Evolutionary conservation across 1,140 invertebrate genomes (phyloP).

Genomic region (Ericerus pela): DNA sequence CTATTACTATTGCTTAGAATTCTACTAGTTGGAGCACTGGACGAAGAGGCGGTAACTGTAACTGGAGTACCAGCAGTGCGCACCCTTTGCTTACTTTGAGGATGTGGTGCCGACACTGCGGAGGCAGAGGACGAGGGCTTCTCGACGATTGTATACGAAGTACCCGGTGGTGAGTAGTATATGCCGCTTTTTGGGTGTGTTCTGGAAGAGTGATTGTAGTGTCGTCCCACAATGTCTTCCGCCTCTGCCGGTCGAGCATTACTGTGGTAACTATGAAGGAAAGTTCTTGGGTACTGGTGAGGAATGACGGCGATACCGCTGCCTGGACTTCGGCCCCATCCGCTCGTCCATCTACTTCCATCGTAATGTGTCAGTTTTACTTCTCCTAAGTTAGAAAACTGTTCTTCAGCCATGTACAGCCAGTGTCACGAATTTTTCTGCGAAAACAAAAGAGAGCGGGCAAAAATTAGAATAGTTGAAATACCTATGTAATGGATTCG

Average conservation of each 20-base stretch:
- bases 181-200: conserved; percentile 23
- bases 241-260: conserved; percentile 29
- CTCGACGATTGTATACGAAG: conserved; percentile 71
- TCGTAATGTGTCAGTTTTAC: conserved; percentile 28
- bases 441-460: neutral
- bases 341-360: conserved; percentile 24
- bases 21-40: conserved; percentile 13
- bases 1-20: conserved; percentile 11
- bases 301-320: conserved; percentile 13
- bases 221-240: conserved; percentile 33
- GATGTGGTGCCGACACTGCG: conserved; percentile 35
- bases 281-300: conserved; percentile 10
- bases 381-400: conserved; percentile 37
- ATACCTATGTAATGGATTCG: too few species aligned
- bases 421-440: conserved; percentile 10
- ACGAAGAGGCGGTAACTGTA: neutral
- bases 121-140: conserved; percentile 52
- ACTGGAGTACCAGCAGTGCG: neutral
- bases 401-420: conserved; percentile 32
- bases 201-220: conserved; percentile 26
- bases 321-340: conserved; percentile 23
- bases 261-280: conserved; percentile 14
- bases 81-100: neutral
- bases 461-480: too few species aligned
- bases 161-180: conserved; percentile 45